Evolutionary conservation across 30 jellyfish, hydroid and myxozoan species (phyloP), one percentile per base, ranked within the genome.

Genomic region (Calvadosia cruxmelitensis): DNA sequence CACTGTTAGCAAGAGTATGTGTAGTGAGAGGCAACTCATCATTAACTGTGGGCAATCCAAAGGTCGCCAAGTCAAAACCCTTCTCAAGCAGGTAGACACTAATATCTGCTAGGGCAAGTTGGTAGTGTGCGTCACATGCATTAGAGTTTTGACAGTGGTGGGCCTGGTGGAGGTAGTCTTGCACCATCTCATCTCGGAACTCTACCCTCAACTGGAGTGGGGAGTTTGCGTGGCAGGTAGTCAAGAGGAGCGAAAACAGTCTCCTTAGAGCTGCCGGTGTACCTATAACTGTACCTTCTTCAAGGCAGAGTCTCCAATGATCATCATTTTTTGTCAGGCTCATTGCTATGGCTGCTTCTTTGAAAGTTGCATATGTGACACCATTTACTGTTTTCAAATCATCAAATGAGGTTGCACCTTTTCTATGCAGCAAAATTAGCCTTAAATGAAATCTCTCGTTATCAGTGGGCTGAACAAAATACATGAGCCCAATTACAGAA

Each of bases 371-470:
- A 50, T 69, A 78, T 27, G 57, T 23, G 20, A 33, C 50, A 3
- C 92, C 94, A 67, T 78, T 71, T 57, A 53, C 15, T 25, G 84
- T 72, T 62, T 76, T 66, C 51, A 79, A 67, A 69, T 72, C 78
- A 29, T 78, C 82, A 66, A 83, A 83, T 12, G 95, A 69, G 16
- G 93, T 83, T 1, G 76, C 93, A 25, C 94, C 94, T 66, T 20
- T 42, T 42, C 82, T 2, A 53, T 72, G 70, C 32, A 73, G 78
- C 7, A 73, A 50, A 7, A 73, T 36, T 30, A 73, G 65, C 15
- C 70, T 27, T 12, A 73, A 57, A 29, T 35, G 63, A 73, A 73
- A 73, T 57, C 78, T 31, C 35, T 73, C 57, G 20, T 20, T 42
- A 42, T 71, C 63, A 12, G 77, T 50, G 5, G 75, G 81, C 28